Percentiles rank a stretch among this genome's conserved stretches.
Evolutionary conservation across 2,888 invertebrate species (phyloP).

Genomic region (Standfussiana lucernea): DNA sequence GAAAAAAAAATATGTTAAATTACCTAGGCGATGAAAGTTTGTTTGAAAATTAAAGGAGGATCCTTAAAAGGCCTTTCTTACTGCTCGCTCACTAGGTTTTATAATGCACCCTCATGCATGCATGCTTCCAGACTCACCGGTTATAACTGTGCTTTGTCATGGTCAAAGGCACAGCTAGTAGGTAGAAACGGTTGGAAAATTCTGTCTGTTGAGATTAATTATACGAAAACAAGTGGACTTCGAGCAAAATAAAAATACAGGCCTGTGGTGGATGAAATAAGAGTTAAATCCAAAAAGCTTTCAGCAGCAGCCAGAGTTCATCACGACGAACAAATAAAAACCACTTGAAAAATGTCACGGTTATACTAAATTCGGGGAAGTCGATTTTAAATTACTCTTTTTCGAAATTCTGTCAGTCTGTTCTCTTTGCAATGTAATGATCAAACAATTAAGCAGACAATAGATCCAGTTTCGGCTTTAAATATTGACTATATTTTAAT

Average conservation of each 20-base stretch:
- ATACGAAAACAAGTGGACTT: not conserved
- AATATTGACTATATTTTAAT: not conserved
- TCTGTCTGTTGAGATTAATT: not conserved
- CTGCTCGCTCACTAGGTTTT: not conserved
- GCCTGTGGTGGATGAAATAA: not conserved
- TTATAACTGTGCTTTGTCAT: not conserved
- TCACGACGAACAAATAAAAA: not conserved
- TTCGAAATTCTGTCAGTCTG: not conserved
- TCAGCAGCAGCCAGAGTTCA: not conserved
- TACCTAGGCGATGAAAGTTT: no score
- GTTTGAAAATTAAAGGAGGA: no score
- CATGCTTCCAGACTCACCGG: no score
- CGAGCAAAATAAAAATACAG: not conserved
- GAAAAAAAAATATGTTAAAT: no score
- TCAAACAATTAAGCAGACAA: not conserved
- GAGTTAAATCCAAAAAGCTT: not conserved
- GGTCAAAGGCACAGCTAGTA: no score
- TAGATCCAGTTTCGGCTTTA: not conserved
- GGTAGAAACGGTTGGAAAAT: not conserved
- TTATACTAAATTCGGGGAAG: not conserved
- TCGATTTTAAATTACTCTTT: not conserved
- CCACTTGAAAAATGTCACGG: not conserved
- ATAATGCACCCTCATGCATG: no score
- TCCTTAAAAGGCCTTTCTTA: no score
- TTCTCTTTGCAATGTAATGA: no score